Evolutionary conservation across 2,797 vertebrate genomes (phyloP).

Genomic region (Mionectes olivaceus): DNA sequence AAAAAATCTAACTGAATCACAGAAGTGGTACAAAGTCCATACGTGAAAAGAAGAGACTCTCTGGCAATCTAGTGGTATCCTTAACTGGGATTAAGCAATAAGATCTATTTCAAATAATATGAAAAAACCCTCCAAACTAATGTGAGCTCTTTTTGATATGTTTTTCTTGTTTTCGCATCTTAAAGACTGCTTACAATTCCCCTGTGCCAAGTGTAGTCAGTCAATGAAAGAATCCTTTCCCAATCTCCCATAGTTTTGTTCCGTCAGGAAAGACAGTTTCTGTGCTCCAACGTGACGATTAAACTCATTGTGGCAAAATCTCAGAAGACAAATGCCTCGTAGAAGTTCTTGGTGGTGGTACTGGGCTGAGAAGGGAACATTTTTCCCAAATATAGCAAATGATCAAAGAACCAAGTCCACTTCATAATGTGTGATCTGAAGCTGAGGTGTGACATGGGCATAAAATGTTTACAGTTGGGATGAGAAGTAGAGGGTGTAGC

Average conservation of each 20-base stretch:
- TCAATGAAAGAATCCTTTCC: not conserved
- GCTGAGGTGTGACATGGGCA: not conserved
- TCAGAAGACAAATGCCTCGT: not conserved
- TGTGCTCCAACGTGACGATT: not conserved
- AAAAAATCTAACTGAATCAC: not conserved
- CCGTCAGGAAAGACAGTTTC: not conserved
- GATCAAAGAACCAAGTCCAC: not conserved
- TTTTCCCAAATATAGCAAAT: not conserved
- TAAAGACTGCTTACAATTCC: not conserved
- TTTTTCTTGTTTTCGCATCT: not conserved
- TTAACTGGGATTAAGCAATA: not conserved
- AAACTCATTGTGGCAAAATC: not conserved
- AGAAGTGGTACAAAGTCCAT: not conserved
- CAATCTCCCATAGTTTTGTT: not conserved
- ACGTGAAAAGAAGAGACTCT: not conserved
- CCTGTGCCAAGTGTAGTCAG: not conserved
- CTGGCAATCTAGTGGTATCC: not conserved
- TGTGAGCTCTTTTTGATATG: not conserved
- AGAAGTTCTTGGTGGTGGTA: not conserved
- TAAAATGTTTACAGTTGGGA: not conserved
- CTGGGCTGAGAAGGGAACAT: not conserved
- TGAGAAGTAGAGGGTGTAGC: not conserved
- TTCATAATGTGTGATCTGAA: not conserved
- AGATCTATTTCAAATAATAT: not conserved
- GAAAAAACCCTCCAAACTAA: not conserved